These are phyloP conservation scores for Podiceps cristatus DNA, from an alignment of 2,113 vertebrate species.

Conservation along the genomic window DNA sequence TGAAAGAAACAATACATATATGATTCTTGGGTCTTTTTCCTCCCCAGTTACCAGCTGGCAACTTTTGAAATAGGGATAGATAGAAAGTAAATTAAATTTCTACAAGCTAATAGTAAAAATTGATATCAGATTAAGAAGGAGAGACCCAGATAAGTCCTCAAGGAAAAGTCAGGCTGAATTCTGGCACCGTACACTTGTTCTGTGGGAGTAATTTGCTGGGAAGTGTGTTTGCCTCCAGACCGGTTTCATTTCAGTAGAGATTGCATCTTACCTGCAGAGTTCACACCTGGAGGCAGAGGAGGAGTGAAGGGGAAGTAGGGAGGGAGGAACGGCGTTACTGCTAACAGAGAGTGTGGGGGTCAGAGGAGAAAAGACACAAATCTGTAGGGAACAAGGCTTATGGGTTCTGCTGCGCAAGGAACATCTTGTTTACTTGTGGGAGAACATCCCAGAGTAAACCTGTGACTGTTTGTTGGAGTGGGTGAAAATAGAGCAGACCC, in stretches of 20 bases:
- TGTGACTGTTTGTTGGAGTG: neutral
- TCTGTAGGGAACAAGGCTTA: neutral
- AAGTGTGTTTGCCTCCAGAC: neutral
- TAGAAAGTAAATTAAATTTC: neutral
- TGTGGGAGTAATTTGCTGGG: neutral
- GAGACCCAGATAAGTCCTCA: neutral
- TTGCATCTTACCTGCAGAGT: neutral
- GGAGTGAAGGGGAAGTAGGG: neutral
- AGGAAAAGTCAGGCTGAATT: neutral
- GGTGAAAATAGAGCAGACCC: neutral
- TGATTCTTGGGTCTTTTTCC: neutral
- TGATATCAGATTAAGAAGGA: neutral
- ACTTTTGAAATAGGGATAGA: neutral
- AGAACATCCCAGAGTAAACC: neutral
- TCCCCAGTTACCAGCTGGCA: neutral
- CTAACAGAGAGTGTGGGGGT: neutral
- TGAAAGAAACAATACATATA: neutral
- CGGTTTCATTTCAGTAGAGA: neutral
- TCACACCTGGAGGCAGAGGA: neutral
- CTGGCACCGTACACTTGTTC: fast-evolving
- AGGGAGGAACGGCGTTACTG: neutral
- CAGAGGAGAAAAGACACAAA: neutral
- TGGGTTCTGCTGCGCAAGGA: neutral
- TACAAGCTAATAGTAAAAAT: neutral
- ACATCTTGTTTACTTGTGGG: neutral